Evolutionary conservation across 2,797 vertebrate genomes (phyloP).

Genomic region (Enteromius radiatus): DNA sequence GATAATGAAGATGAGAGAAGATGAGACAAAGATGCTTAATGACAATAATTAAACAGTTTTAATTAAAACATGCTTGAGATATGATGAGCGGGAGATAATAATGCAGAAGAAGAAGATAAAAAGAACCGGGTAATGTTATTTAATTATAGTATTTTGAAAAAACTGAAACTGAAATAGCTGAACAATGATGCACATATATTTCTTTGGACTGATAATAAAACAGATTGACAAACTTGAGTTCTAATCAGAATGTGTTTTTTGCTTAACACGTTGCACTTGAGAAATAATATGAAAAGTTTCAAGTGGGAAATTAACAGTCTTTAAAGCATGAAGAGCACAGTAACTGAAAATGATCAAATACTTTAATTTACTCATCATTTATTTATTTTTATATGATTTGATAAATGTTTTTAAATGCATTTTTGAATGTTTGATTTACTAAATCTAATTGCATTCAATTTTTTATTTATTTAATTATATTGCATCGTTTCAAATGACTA

Average conservation of each 20-base stretch:
- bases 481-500: neutral
- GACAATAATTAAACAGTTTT: slow-evolving; percentile 21
- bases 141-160: slow-evolving; percentile 1
- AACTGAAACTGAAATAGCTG: neutral
- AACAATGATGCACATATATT: neutral
- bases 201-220: neutral
- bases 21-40: slow-evolving; percentile 7
- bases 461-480: neutral
- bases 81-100: slow-evolving; percentile 3
- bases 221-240: neutral
- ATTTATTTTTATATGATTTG: neutral
- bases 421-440: neutral
- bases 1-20: slow-evolving; percentile 28
- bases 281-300: neutral
- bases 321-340: neutral
- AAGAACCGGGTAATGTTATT: neutral
- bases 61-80: slow-evolving; percentile 10
- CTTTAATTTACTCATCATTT: neutral
- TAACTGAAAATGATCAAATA: neutral
- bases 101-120: slow-evolving; percentile 5
- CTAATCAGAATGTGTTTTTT: neutral
- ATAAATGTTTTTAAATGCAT: neutral
- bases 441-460: neutral
- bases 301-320: neutral
- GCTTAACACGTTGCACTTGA: neutral